Evolutionary conservation across 2,113 vertebrate species (phyloP), one percentile per base, ranked within the genome.

Genomic region (Barnardius zonarius): DNA sequence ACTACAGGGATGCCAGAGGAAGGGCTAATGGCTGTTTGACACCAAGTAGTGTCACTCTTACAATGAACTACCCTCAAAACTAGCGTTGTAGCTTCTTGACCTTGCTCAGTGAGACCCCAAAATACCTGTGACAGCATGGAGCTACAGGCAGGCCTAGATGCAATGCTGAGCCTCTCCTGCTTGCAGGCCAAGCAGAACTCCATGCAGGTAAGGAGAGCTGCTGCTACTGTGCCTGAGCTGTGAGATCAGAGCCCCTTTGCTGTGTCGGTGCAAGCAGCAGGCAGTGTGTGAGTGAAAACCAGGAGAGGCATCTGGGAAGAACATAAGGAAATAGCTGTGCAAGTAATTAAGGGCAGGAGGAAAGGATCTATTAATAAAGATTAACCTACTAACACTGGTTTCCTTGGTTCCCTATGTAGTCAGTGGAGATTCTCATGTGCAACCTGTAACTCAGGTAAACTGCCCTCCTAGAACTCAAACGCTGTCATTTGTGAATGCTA

Each of bases 151-250:
- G 51, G 24, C 41, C 19, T 3, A 27, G 37, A 27, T 0, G 9
- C 37, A 7, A 24, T 19, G 37, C 37, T 0, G 1, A 19, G 33
- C 10, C 57, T 54, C 28, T 70, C 54, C 23, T 1, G 1, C 44
- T 37, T 14, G 7, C 44, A 63, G 55, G 5, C 33, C 39, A 10
- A 0, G 4, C 67, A 37, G 67, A 49, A 28, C 13, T 31, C 10
- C 17, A 13, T 1, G 0, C 63, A 30, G 79, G 30, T 10, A 17
- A 43, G 19, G 6, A 35, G 35, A 51, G 41, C 3, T 17, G 6
- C 8, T 24, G 66, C 37, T 20, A 11, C 37, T 15, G 14, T 3
- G 33, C 13, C 48, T 9, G 22, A 10, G 51, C 67, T 23, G 23
- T 0, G 5, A 25, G n/a, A 11, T 51, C 85, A 35, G 17, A 59